These are phyloP conservation scores for Bufotes viridis DNA, from an alignment of 2,797 vertebrate species.

Conservation along the genomic window DNA sequence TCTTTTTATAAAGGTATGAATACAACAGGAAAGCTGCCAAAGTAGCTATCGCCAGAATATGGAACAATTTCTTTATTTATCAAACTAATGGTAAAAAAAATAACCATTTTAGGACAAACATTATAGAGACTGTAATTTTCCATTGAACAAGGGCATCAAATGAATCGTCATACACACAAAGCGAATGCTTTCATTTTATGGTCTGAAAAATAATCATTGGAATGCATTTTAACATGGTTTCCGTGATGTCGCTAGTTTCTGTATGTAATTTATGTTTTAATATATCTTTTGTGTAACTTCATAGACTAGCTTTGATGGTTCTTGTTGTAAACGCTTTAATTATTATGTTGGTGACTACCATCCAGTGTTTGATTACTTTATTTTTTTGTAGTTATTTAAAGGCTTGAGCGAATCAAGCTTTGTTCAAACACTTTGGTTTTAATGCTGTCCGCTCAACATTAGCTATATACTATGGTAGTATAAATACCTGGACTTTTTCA, in stretches of 20 bases:
- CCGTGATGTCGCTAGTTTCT: neutral
- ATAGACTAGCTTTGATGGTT: neutral
- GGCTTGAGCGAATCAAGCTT: too few species aligned
- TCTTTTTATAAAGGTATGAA: slow-evolving; percentile 7
- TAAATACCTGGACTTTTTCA: too few species aligned
- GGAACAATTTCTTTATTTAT: neutral
- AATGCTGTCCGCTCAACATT: too few species aligned
- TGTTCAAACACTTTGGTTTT: too few species aligned
- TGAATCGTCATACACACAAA: neutral
- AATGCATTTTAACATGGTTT: neutral
- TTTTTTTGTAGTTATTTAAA: too few species aligned
- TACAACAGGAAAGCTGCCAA: neutral
- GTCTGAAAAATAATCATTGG: neutral
- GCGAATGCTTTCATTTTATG: neutral
- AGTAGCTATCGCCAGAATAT: neutral
- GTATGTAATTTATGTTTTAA: neutral
- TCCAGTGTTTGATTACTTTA: neutral
- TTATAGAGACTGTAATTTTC: neutral
- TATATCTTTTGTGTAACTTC: neutral
- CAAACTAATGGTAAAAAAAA: neutral
- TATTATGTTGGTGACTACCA: neutral
- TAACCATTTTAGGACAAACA: neutral
- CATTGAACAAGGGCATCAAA: neutral
- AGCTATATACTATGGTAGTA: too few species aligned
- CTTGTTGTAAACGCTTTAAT: neutral